These are phyloP conservation scores for Xestia rhomboidea DNA, from an alignment of 2,888 invertebrate species.

Conservation along the genomic window DNA sequence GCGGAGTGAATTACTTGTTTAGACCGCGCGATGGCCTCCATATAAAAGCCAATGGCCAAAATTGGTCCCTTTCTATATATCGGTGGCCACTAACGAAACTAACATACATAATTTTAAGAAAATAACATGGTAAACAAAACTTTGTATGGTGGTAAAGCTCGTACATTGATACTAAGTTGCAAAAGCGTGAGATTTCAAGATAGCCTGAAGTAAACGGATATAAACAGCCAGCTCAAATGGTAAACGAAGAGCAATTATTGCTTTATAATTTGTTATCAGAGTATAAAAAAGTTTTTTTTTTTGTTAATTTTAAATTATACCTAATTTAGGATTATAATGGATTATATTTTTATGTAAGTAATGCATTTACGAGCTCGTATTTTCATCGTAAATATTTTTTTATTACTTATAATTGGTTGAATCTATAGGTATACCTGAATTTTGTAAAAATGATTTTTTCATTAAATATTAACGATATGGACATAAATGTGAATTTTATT, in stretches of 20 bases:
- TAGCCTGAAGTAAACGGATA: background rate
- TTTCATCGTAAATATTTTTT: slow-evolving; percentile 74
- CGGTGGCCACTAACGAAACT: background rate
- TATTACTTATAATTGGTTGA: slow-evolving; percentile 77
- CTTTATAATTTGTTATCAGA: slow-evolving; percentile 48
- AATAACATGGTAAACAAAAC: background rate
- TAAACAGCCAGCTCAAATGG: slow-evolving; percentile 1
- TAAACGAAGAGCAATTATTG: slow-evolving; percentile 43
- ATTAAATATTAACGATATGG: slow-evolving; percentile 83
- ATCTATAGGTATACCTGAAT: slow-evolving; percentile 81
- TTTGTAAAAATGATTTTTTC: slow-evolving; percentile 89
- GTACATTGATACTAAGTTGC: background rate
- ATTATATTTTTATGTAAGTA: slow-evolving; percentile 77
- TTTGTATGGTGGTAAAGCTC: background rate
- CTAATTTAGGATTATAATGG: slow-evolving; percentile 62
- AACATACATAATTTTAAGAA: background rate
- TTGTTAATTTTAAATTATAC: slow-evolving; percentile 51
- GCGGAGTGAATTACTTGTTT: background rate
- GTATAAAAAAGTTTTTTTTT: background rate
- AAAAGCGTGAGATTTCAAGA: background rate
- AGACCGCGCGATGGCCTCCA: background rate
- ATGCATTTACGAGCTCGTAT: slow-evolving; percentile 79
- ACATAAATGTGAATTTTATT: slow-evolving; percentile 55
- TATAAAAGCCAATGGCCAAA: background rate
- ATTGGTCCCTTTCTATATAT: background rate